These are phyloP conservation scores for Alcis repandata DNA, from an alignment of 2,888 invertebrate genomes.

Conservation along the genomic window DNA sequence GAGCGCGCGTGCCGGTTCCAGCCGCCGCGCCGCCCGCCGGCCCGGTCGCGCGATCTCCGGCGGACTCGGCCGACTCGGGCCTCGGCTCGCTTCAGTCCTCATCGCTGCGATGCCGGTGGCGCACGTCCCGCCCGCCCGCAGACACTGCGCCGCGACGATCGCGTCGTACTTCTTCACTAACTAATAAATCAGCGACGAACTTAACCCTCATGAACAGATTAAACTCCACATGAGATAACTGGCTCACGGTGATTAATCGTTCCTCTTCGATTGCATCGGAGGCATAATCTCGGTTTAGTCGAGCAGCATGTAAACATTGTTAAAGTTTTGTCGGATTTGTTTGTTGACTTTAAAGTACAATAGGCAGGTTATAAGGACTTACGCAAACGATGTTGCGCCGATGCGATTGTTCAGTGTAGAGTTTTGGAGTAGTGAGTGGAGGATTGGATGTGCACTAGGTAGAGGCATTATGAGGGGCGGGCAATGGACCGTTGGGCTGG, in stretches of 20 bases:
- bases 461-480: slow-evolving; percentile 64
- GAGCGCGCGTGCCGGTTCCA: slow-evolving; percentile 63
- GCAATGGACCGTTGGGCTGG: slow-evolving; percentile 67
- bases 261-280: slow-evolving; percentile 70
- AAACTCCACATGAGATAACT: slow-evolving; percentile 80
- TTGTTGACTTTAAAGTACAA: slow-evolving; percentile 66
- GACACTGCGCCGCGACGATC: slow-evolving; percentile 70
- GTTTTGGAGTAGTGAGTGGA: slow-evolving; percentile 51
- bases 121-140: slow-evolving; percentile 71
- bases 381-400: slow-evolving; percentile 56
- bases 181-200: slow-evolving; percentile 79
- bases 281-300: slow-evolving; percentile 64
- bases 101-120: slow-evolving; percentile 76
- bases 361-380: slow-evolving; percentile 61
- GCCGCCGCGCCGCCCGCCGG: slow-evolving; percentile 57
- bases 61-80: slow-evolving; percentile 17
- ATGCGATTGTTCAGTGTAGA: slow-evolving; percentile 56
- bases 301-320: slow-evolving; percentile 76
- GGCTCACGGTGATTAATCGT: slow-evolving; percentile 77
- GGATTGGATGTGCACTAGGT: slow-evolving; percentile 65
- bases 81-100: slow-evolving; percentile 65
- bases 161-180: slow-evolving; percentile 74
- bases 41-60: slow-evolving; percentile 17
- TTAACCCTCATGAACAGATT: slow-evolving; percentile 77
- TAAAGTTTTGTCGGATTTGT: slow-evolving; percentile 72